These are phyloP conservation scores for Tortrix viridana DNA, from an alignment of 2,888 invertebrate species.

Conservation along the genomic window DNA sequence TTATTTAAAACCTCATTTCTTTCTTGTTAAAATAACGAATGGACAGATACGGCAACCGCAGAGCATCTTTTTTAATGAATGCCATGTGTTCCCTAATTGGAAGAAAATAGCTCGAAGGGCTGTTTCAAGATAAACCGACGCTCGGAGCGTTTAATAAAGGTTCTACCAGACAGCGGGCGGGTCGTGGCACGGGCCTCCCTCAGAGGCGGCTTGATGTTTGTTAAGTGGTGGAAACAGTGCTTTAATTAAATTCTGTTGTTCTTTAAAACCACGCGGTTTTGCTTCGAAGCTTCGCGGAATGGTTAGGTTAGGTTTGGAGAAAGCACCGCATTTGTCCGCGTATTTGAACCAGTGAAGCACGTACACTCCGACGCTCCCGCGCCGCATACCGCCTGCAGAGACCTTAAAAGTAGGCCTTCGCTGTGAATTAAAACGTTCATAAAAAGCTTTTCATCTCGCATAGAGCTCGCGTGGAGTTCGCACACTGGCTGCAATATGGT, in stretches of 20 bases:
- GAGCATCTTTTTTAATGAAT: constrained; percentile 30
- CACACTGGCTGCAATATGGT: not conserved
- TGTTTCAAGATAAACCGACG: constrained; percentile 6
- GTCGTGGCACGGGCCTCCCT: too few relatives aligned
- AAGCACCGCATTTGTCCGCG: too few relatives aligned
- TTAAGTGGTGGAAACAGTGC: too few relatives aligned
- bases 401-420: not conserved
- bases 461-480: constrained; percentile 2
- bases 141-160: not conserved
- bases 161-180: too few relatives aligned
- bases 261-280: too few relatives aligned
- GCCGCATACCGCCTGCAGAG: too few relatives aligned
- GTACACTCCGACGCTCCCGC: too few relatives aligned
- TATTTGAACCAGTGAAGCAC: too few relatives aligned
- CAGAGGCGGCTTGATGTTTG: too few relatives aligned
- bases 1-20: constrained; percentile 9
- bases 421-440: constrained; percentile 5
- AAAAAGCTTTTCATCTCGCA: constrained; percentile 10
- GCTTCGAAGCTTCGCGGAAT: too few relatives aligned
- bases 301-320: too few relatives aligned
- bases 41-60: constrained; percentile 18
- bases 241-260: too few relatives aligned
- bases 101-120: not conserved
- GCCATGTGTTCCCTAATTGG: constrained; percentile 31
- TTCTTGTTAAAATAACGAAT: constrained; percentile 21